A percentile compares a stretch with the other conserved stretches of the same genome.
phyloP scores from a whole-genome alignment of 2,888 invertebrate genomes.

The Drosophila nr. medialis region DNA sequence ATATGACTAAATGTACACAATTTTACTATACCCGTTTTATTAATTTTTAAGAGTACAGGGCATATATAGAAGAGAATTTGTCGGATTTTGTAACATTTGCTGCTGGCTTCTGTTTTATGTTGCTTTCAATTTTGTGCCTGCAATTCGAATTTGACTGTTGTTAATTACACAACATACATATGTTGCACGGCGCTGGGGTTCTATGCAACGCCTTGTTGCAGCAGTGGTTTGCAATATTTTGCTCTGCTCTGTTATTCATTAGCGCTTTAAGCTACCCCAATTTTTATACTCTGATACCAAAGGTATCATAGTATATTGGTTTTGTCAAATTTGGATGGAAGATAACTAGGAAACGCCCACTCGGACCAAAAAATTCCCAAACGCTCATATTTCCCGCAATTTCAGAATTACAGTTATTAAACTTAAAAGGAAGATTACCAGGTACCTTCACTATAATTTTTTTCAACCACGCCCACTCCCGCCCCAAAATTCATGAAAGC shows the following conservation, averaged over 20 bases:
- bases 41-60: background rate
- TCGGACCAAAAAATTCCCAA: too few species aligned
- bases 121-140: constrained; percentile 34
- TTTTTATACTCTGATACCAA: background rate
- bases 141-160: constrained; percentile 46
- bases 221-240: constrained; percentile 20
- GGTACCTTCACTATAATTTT: too few species aligned
- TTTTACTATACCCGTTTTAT: background rate
- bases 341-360: too few species aligned
- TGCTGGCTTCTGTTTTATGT: constrained; percentile 68
- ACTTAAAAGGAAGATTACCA: background rate
- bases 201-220: constrained; percentile 37
- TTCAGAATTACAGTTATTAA: too few species aligned
- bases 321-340: background rate
- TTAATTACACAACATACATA: constrained; percentile 74
- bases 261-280: constrained; percentile 22
- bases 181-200: constrained; percentile 44
- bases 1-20: background rate
- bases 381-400: too few species aligned
- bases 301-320: background rate
- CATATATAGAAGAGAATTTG: constrained; percentile 2
- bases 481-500: background rate
- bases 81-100: constrained; percentile 51
- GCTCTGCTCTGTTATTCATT: constrained; percentile 45
- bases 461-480: background rate